Evolutionary conservation across 1,140 invertebrate species (phyloP), one percentile per base, ranked within the genome.

Genomic region (Danaus melanippus): DNA sequence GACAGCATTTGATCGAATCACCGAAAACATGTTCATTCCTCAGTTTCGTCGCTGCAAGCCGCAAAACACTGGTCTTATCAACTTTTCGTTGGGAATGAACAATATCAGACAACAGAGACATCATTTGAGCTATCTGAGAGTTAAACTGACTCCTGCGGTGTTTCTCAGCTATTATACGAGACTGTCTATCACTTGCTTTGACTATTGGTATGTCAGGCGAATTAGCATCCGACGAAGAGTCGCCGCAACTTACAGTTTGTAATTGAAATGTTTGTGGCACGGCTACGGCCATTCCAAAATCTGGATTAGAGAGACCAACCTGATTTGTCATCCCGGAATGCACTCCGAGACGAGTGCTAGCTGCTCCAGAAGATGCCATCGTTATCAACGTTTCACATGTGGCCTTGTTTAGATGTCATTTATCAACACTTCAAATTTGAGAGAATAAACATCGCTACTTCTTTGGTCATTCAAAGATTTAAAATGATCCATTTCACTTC

Each of bases 11-110:
- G 41, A 87, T 77, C 8, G 86, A 81, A 47, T 89, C 77, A n/a
- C 89, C 89, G 70, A 90, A 90, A 9, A 89, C 88, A 69, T 88
- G 87, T 47, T 88, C 83, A 67, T 84, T 84, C 6, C 89, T 81
- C n/a, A 97, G 87, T 74, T 92, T 93, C 56, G 95, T 93, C 49
- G 95, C 92, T 46, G 95, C 92, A 51, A 97, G 90, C 56, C 97
- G 89, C 10, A 98, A 87, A 10, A 97, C 93, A 41, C 95, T 96
- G 9, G 96, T 96, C 83, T 98, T 98, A 86, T 98, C 96, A 69
- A 97, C 89, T 69, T 92, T 92, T 66, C 95, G 93, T 9, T 93
- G 89, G 60, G 95, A 94, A 75, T 91, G 92, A 32, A 93, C 90
- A 44, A 96, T 93, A 76, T 94, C 92, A 5, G 96, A 95, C 40